Evolutionary conservation across 1,140 invertebrate species (phyloP), one percentile per base, ranked within the genome.

Genomic region (Drosophila pallidifrons): DNA sequence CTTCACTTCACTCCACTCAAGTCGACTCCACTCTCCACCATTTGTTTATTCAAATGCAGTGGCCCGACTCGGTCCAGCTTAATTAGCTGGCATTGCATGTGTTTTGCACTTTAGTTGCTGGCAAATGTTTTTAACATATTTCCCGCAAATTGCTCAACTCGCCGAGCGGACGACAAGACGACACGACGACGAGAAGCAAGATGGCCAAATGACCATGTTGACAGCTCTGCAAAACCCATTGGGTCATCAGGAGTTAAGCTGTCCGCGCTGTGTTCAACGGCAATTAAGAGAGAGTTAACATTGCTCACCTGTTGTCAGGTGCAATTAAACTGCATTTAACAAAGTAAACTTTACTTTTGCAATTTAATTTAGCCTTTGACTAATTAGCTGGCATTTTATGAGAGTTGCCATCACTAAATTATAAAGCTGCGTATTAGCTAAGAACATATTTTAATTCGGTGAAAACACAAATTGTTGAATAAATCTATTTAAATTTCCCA

Each of bases 21-120:
- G 20, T 45, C 43, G 43, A 45, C 45, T 47, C 13, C 13, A 16
- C 45, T 8, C 28, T 25, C 5, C 2, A 28, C 20, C 32, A 7
- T n/a, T 52, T 38, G 32, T 16, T 67, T 68, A 69, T 70, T 68
- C 66, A 71, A 82, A 76, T 81, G 81, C 71, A 79, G 64, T 70
- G 49, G 59, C 46, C 59, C 61, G 77, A 64, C 43, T 57, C 58
- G 51, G 45, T 65, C 69, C 73, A 59, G 73, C 83, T 80, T 88
- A 87, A 88, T 87, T 88, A 87, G 80, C 80, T 74, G 75, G 63
- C 85, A 79, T 87, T 88, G 83, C 83, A 87, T 87, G 83, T 83
- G 80, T 73, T 87, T 83, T 88, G 83, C 82, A 86, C 82, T 88
- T 88, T 64, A 52, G 79, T 76, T 76, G 64, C 65, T 54, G 65